Percentiles rank a stretch among this genome's conserved stretches.
These are phyloP conservation scores for Siniperca scherzeri DNA, from an alignment of 2,797 vertebrate species.

Conservation along the genomic window DNA sequence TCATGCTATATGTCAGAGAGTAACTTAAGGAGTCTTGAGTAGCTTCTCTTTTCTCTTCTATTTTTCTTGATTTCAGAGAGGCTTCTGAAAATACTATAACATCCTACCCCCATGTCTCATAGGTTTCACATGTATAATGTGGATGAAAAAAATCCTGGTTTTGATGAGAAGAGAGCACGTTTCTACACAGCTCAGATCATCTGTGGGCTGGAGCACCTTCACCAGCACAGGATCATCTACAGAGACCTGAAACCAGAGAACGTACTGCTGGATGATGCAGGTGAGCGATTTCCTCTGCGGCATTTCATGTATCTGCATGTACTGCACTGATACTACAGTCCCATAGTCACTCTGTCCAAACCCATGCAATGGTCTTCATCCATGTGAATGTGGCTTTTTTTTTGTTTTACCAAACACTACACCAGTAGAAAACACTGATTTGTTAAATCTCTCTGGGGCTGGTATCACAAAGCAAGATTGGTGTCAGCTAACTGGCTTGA, in stretches of 20 bases:
- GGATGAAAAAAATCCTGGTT: slow-evolving; percentile 87
- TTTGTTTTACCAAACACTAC: background rate
- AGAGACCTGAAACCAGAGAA: slow-evolving; percentile 88
- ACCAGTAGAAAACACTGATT: background rate
- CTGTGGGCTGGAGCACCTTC: slow-evolving; percentile 87
- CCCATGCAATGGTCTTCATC: background rate
- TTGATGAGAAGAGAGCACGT: slow-evolving; percentile 81
- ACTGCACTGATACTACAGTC: background rate
- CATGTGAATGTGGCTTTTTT: background rate
- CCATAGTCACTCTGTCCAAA: background rate
- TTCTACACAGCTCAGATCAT: slow-evolving; percentile 87
- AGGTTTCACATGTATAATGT: slow-evolving; percentile 88
- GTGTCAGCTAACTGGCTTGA: slow-evolving; percentile 3
- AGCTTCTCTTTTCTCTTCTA: background rate
- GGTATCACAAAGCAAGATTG: background rate
- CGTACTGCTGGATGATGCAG: slow-evolving; percentile 85
- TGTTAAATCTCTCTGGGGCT: background rate
- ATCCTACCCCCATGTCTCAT: background rate
- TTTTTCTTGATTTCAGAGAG: background rate
- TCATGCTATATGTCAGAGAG: slow-evolving; percentile 33
- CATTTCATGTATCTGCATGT: background rate
- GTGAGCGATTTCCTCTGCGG: slow-evolving; percentile 52
- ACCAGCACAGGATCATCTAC: slow-evolving; percentile 88
- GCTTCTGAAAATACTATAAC: background rate
- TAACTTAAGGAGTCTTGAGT: slow-evolving; percentile 8